These are phyloP conservation scores for Empidonax alnorum DNA, from an alignment of 2,113 vertebrate species.

Conservation along the genomic window DNA sequence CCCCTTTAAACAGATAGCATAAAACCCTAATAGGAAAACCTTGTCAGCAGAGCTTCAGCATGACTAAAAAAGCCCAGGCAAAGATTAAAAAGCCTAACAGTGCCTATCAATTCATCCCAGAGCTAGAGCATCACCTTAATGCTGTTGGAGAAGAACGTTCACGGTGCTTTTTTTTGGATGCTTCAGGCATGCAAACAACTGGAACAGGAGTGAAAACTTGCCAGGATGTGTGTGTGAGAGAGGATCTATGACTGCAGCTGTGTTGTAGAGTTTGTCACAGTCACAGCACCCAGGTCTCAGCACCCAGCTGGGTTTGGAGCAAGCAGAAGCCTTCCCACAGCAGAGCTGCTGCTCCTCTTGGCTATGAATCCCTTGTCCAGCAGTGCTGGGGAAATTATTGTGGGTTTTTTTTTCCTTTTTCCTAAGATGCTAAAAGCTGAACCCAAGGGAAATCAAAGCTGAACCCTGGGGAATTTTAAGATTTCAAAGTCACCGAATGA, in stretches of 20 bases:
- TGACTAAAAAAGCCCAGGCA: constrained; percentile 18
- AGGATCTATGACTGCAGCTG: rapidly evolving
- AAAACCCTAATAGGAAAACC: constrained; percentile 42
- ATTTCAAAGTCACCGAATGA: neutral
- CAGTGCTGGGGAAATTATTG: neutral
- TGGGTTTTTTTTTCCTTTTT: neutral
- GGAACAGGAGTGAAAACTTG: neutral
- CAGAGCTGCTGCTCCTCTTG: neutral
- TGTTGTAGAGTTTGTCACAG: neutral
- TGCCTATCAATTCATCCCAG: constrained; percentile 25
- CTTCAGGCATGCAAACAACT: neutral
- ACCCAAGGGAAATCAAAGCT: neutral
- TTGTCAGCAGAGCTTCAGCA: constrained; percentile 47
- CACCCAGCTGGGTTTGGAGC: neutral
- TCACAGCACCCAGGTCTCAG: neutral
- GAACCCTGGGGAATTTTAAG: neutral
- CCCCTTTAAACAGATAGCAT: constrained; percentile 42
- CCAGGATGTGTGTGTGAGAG: neutral
- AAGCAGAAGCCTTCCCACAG: neutral
- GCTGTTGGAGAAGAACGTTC: neutral
- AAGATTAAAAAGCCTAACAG: constrained; percentile 43
- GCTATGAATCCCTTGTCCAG: neutral
- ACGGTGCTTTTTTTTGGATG: neutral
- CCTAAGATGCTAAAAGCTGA: neutral
- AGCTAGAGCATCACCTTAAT: neutral